Conservation (phyloP, 2,797 vertebrate species). For the Nannoperca australis region DNA sequence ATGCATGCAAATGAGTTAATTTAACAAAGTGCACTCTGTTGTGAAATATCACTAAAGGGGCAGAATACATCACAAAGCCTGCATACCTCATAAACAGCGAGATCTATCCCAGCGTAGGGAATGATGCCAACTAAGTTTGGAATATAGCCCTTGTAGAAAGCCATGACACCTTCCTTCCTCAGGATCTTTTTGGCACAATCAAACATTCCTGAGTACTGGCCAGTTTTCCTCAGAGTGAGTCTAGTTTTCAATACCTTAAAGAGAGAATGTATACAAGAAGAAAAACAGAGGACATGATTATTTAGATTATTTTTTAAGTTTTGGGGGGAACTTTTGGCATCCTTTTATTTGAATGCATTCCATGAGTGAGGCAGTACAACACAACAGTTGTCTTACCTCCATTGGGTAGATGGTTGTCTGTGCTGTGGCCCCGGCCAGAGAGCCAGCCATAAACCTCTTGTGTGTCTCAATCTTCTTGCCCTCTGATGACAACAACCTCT, state of each 20-base stretch:
- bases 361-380: background rate
- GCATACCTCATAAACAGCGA: constrained; percentile 95
- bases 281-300: background rate
- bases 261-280: constrained; percentile 13
- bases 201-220: constrained; percentile 94
- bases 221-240: constrained; percentile 95
- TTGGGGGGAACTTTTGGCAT: background rate
- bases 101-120: constrained; percentile 98
- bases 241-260: constrained; percentile 95
- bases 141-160: constrained; percentile 97
- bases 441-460: constrained; percentile 95
- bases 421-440: constrained; percentile 95
- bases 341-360: background rate
- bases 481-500: constrained; percentile 91
- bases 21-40: constrained; percentile 36
- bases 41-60: constrained; percentile 21
- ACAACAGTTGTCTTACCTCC: constrained; percentile 87
- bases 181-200: constrained; percentile 96
- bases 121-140: constrained; percentile 98
- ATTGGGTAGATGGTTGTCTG: constrained; percentile 98
- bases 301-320: background rate
- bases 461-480: constrained; percentile 88
- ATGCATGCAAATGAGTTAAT: constrained; percentile 25
- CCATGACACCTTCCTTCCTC: constrained; percentile 91
- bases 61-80: background rate